Evolutionary conservation across 1,140 invertebrate species (phyloP), one percentile per base, ranked within the genome.

Genomic region (Dreissena rostriformis): DNA sequence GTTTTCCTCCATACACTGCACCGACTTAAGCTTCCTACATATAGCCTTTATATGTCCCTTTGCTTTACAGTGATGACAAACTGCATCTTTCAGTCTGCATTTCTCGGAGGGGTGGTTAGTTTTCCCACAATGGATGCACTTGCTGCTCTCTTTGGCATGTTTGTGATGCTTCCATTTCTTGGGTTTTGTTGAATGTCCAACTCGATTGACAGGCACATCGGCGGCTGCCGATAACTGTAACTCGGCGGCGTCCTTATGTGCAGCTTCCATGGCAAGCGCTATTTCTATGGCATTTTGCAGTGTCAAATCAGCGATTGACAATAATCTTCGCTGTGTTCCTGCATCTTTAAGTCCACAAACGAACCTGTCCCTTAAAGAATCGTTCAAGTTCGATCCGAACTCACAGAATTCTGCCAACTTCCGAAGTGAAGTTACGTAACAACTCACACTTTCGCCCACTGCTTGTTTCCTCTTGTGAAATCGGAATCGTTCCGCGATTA

Each of bases 361-460:
- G 57, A 87, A 77, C 66, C 78, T 78, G 57, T 87, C 86, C 12
- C 84, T 14, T 39, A 87, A 28, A 4, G 63, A 51, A 29, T 87
- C 86, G 51, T 78, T 74, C 61, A 82, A 67, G 19, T 49, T 68
- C 19, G 51, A 28, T 5, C 75, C 76, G 24, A 83, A 87, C 49
- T 77, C 81, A 81, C 86, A 87, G 49, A 82, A 51, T 86, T 87
- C 78, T 19, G 77, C 28, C 14, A 87, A 76, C 52, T 82, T 80
- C 26, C 78, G 39, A 0, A 85, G 53, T 29, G 70, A 49, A 15
- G 78, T 76, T 17, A 76, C 24, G 26, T 75, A 87, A 12, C 68
- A 73, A 29, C 53, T 61, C 49, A 86, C 71, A 49, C 63, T 70
- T 66, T 84, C 82, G 17, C 55, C 72, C 12, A 71, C 51, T 12